Conservation (phyloP, 2,797 vertebrate species). For the Salmo trutta region DNA sequence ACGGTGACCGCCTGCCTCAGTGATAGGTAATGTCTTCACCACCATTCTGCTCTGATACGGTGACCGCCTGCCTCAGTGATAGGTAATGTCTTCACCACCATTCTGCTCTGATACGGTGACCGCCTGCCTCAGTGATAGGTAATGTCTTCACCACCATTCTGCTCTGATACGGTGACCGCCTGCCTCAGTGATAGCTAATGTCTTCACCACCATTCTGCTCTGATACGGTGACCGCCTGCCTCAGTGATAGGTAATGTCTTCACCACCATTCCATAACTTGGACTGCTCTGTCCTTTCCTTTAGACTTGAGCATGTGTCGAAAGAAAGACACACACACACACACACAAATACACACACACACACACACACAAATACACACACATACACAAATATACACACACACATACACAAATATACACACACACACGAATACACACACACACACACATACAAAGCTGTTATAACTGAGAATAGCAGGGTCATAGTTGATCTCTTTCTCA, state of each 20-base stretch:
- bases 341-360: not conserved
- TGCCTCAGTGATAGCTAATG: conserved; percentile 9
- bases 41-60: no score
- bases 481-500: conserved; percentile 49
- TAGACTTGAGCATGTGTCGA: not conserved
- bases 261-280: not conserved
- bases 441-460: conserved; percentile 7
- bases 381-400: not conserved
- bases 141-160: no score
- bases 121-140: not conserved
- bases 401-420: not conserved
- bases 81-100: conserved; percentile 20
- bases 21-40: conserved; percentile 13
- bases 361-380: no score
- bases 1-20: not conserved
- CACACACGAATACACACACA: not conserved
- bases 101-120: no score
- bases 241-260: conserved; percentile 14
- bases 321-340: not conserved
- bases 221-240: not conserved
- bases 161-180: no score
- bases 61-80: not conserved
- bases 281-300: conserved; percentile 12
- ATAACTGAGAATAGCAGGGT: conserved; percentile 29
- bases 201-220: no score